Evolutionary conservation across 2,888 invertebrate species (phyloP).

Genomic region (Orthosia incerta): DNA sequence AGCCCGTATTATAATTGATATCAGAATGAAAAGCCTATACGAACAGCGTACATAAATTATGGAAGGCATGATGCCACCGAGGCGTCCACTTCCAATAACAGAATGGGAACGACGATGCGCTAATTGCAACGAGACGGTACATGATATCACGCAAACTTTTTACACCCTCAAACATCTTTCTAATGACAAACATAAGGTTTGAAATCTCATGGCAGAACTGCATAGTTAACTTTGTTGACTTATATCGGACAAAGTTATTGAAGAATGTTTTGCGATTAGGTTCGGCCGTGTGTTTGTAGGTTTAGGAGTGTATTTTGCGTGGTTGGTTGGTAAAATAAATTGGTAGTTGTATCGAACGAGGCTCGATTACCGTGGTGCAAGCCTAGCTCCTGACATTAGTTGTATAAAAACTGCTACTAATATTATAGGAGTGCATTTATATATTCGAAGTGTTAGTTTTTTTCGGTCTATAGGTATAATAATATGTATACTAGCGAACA

Average conservation of each 20-base stretch:
- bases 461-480: no score
- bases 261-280: constrained; percentile 47
- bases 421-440: constrained; percentile 21
- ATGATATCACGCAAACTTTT: constrained; percentile 57
- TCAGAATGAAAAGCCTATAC: constrained; percentile 38
- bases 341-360: constrained; percentile 62
- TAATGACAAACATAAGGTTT: background rate
- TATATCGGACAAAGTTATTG: constrained; percentile 66
- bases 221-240: constrained; percentile 50
- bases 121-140: constrained; percentile 70
- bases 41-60: constrained; percentile 53
- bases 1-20: constrained; percentile 25
- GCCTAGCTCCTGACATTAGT: constrained; percentile 58
- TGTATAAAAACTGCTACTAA: constrained; percentile 56
- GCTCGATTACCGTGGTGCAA: constrained; percentile 63
- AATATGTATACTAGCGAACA: no score
- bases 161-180: constrained; percentile 13
- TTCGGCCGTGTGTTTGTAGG: background rate
- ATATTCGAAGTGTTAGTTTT: no score
- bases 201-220: constrained; percentile 38
- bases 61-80: constrained; percentile 40
- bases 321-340: background rate
- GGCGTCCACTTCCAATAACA: constrained; percentile 66
- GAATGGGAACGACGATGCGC: constrained; percentile 69
- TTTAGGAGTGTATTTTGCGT: constrained; percentile 39